A percentile compares a stretch with the other conserved stretches of the same genome.
Conservation (phyloP, 2,113 vertebrate species). For the Bujurquina vittata region DNA sequence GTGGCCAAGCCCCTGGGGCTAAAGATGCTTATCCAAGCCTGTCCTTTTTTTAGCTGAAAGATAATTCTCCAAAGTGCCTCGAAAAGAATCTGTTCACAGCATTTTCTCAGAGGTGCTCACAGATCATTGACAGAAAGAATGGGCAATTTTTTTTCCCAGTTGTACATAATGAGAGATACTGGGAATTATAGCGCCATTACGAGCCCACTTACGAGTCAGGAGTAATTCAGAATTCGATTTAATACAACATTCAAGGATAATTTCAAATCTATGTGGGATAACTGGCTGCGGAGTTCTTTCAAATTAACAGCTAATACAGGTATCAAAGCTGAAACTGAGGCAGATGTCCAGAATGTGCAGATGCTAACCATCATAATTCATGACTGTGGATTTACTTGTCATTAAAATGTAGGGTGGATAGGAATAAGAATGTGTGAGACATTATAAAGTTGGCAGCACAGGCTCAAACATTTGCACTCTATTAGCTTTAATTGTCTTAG, state of each 20-base stretch:
- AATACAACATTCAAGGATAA: conserved; percentile 47
- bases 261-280: conserved; percentile 52
- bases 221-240: conserved; percentile 66
- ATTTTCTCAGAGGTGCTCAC: conserved; percentile 59
- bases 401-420: conserved; percentile 58
- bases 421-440: conserved; percentile 52
- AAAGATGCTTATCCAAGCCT: conserved; percentile 77
- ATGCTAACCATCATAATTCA: conserved; percentile 56
- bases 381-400: conserved; percentile 40
- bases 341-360: conserved; percentile 35
- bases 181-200: conserved; percentile 60
- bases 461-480: conserved; percentile 74
- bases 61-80: conserved; percentile 72
- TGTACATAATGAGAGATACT: conserved; percentile 53
- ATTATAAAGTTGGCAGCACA: conserved; percentile 58
- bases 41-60: conserved; percentile 77
- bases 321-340: conserved; percentile 29
- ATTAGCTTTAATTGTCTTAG: conserved; percentile 77
- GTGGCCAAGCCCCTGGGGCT: conserved; percentile 61
- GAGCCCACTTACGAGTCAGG: conserved; percentile 49
- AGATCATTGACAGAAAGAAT: conserved; percentile 66
- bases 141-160: conserved; percentile 52
- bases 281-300: conserved; percentile 54
- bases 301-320: conserved; percentile 56
- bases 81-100: conserved; percentile 64